Percentiles rank a stretch among this genome's conserved stretches.
These are phyloP conservation scores for Conus betulinus DNA, from an alignment of 1,140 invertebrate species.

Conservation along the genomic window DNA sequence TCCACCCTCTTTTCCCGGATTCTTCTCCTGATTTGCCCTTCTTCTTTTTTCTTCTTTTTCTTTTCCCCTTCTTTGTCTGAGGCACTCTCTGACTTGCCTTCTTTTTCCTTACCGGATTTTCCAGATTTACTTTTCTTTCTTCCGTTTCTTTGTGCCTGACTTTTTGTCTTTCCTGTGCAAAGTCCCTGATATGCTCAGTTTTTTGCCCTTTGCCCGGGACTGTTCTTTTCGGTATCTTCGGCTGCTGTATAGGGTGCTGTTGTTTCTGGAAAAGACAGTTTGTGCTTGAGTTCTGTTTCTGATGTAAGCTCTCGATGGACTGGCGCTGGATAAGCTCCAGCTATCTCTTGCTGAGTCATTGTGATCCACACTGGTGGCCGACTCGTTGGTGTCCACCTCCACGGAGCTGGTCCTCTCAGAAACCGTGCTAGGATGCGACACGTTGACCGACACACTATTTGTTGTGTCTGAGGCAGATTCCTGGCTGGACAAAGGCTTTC, in stretches of 20 bases:
- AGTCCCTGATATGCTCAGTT: neutral
- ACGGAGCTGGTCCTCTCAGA: neutral
- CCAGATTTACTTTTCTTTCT: neutral
- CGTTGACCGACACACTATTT: neutral
- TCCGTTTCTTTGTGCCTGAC: neutral
- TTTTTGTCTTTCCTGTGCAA: neutral
- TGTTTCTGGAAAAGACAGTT: neutral
- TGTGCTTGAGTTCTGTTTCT: neutral
- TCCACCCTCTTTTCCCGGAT: neutral
- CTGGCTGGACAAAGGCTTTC: neutral
- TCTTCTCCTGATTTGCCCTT: neutral
- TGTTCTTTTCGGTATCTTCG: neutral
- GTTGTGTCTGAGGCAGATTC: neutral
- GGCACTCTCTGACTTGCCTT: neutral
- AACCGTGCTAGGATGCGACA: neutral
- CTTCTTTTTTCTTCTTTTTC: neutral
- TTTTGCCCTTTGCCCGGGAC: neutral
- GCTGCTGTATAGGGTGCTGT: too few species aligned
- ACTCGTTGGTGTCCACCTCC: neutral
- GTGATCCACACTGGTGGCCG: neutral
- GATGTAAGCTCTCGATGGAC: neutral
- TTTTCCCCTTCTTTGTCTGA: neutral
- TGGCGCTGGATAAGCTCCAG: neutral
- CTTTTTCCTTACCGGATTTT: too few species aligned
- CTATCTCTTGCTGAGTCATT: neutral